Evolutionary conservation across 1,140 invertebrate genomes (phyloP).

Genomic region (Cotesia chilonis): DNA sequence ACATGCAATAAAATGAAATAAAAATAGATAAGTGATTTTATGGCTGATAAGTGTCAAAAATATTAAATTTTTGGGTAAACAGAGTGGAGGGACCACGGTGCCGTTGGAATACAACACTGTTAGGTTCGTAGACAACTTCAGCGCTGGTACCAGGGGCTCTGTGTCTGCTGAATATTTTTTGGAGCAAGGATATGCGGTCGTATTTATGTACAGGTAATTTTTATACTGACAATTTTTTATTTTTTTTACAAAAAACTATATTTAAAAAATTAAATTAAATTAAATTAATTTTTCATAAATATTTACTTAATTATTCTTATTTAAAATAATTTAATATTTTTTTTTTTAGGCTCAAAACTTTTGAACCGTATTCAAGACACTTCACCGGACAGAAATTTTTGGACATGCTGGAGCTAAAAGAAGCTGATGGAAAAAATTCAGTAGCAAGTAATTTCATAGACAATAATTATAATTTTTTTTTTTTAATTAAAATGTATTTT

Average conservation of each 20-base stretch:
- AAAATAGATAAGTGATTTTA: constrained; percentile 36
- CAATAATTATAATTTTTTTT: background rate
- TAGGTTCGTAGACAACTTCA: constrained; percentile 98
- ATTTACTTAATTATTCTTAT: no score
- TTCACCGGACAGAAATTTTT: constrained; percentile 82
- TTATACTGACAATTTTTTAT: no score
- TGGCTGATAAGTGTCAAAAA: background rate
- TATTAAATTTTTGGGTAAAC: background rate
- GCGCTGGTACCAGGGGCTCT: constrained; percentile 92
- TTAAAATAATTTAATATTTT: no score
- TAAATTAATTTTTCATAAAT: no score
- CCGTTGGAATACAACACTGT: constrained; percentile 97
- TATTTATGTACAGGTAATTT: constrained; percentile 77
- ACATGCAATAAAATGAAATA: no score
- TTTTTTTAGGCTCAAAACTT: constrained; percentile 73
- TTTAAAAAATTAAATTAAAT: no score
- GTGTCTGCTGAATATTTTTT: constrained; percentile 96
- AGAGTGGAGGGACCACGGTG: constrained; percentile 96
- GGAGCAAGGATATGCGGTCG: constrained; percentile 79
- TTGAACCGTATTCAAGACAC: constrained; percentile 90
- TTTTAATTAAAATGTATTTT: constrained; percentile 14
- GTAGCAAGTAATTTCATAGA: constrained; percentile 64
- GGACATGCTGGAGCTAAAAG: constrained; percentile 78
- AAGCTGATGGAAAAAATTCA: constrained; percentile 69
- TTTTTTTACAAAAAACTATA: no score